Conservation (phyloP, 2,113 vertebrate genomes). For the Cryptomyrus ogoouensis region DNA sequence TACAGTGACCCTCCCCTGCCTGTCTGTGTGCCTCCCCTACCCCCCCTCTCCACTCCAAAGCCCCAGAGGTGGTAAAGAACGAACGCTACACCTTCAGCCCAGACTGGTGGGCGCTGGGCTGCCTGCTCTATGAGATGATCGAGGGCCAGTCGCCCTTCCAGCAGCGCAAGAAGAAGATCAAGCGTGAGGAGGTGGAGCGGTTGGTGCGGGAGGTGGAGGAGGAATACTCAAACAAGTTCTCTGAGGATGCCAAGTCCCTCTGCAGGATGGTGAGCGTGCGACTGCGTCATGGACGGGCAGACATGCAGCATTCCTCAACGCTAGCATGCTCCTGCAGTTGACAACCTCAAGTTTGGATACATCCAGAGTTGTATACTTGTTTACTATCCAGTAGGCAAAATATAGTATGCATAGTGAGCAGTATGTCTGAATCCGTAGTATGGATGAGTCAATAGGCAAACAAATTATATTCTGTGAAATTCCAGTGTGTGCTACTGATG, state of each 20-base stretch:
- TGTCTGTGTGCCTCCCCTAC: not conserved
- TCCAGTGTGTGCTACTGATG: not conserved
- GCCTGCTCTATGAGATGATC: conserved; percentile 95
- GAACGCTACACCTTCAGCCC: conserved; percentile 91
- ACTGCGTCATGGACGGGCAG: not conserved
- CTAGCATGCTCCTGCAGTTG: not conserved
- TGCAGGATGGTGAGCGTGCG: conserved; percentile 76
- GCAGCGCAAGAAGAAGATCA: conserved; percentile 96
- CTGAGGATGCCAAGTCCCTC: conserved; percentile 71
- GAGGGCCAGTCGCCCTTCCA: conserved; percentile 95
- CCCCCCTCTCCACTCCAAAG: conserved; percentile 44
- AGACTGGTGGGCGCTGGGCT: conserved; percentile 95
- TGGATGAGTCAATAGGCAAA: not conserved
- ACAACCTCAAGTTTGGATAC: not conserved
- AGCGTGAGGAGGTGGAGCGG: conserved; percentile 89
- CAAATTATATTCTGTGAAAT: not conserved
- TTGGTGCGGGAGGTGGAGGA: conserved; percentile 84
- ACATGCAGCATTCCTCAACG: not conserved
- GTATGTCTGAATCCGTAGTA: not conserved
- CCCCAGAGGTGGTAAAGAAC: conserved; percentile 91
- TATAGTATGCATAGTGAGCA: not conserved
- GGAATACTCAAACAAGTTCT: conserved; percentile 84
- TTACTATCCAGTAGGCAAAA: not conserved
- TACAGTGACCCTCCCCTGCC: not conserved
- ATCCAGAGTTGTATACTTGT: not conserved